Evolutionary conservation across 1,140 invertebrate genomes (phyloP).

Genomic region (Aphaenogaster ashmeadi): DNA sequence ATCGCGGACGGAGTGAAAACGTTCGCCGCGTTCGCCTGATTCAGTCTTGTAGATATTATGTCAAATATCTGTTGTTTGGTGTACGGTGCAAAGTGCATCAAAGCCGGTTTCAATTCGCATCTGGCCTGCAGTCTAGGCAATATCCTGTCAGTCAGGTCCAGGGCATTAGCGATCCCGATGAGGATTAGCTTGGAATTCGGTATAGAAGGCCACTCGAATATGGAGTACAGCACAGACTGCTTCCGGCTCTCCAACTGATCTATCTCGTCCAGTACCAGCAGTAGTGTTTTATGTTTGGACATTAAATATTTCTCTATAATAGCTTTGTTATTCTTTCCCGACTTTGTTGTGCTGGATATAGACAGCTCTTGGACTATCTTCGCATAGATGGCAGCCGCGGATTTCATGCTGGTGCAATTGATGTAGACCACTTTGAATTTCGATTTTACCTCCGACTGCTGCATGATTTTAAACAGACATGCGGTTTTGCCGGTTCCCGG

Average conservation of each 20-base stretch:
- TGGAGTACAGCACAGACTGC: conserved; percentile 96
- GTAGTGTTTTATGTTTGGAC: conserved; percentile 89
- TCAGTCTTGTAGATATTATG: conserved; percentile 94
- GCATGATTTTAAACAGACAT: conserved; percentile 92
- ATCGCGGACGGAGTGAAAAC: conserved; percentile 94
- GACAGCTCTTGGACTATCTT: conserved; percentile 91
- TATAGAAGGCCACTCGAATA: conserved; percentile 97
- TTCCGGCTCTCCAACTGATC: conserved; percentile 95
- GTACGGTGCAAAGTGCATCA: conserved; percentile 98
- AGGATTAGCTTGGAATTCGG: conserved; percentile 92
- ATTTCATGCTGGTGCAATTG: conserved; percentile 94
- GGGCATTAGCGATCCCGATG: conserved; percentile 98
- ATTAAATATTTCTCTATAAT: conserved; percentile 91
- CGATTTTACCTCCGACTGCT: conserved; percentile 88
- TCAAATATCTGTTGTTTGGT: conserved; percentile 95
- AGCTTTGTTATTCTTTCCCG: conserved; percentile 89
- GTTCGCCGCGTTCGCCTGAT: conserved; percentile 90
- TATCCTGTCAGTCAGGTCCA: conserved; percentile 97
- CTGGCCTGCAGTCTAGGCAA: conserved; percentile 94
- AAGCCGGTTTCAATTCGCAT: conserved; percentile 90
- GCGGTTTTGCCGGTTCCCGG: conserved; percentile 99
- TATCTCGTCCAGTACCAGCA: conserved; percentile 98
- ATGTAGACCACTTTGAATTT: conserved; percentile 91
- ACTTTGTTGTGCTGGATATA: conserved; percentile 85
- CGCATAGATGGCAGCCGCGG: conserved; percentile 91